Percentiles rank a stretch among this genome's conserved stretches.
These are phyloP conservation scores for Lamellibrachia columna DNA, from an alignment of 2,888 invertebrate genomes.

Conservation along the genomic window DNA sequence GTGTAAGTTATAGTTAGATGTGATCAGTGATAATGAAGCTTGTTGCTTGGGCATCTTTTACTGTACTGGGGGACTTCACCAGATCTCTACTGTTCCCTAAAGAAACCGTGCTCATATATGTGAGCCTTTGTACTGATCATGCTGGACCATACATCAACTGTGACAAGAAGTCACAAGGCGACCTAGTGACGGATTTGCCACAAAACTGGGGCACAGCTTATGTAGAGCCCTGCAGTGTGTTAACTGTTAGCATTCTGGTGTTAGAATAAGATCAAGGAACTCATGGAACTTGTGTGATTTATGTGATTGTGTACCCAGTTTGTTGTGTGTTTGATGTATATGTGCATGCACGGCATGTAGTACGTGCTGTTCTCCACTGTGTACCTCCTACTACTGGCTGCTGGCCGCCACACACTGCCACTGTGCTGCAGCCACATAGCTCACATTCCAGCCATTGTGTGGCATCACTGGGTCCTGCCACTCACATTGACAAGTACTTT, in stretches of 20 bases:
- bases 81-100: neutral
- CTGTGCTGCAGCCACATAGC: neutral
- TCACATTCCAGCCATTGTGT: slow-evolving; percentile 16
- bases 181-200: neutral
- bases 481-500: slow-evolving; percentile 7
- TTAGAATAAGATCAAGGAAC: neutral
- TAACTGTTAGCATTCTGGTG: neutral
- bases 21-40: neutral
- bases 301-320: neutral
- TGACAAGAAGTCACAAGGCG: neutral
- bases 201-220: neutral
- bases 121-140: neutral
- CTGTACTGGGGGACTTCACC: neutral
- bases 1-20: neutral
- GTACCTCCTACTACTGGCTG: neutral
- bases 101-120: neutral
- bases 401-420: neutral
- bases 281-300: neutral
- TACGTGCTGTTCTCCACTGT: neutral
- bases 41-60: neutral
- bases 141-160: neutral
- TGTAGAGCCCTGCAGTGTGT: neutral
- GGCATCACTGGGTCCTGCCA: neutral
- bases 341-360: neutral
- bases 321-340: neutral